Percentiles rank a stretch among this genome's conserved stretches.
Conservation (phyloP, 2,113 vertebrate species). For the Chaenogobius annularis region DNA sequence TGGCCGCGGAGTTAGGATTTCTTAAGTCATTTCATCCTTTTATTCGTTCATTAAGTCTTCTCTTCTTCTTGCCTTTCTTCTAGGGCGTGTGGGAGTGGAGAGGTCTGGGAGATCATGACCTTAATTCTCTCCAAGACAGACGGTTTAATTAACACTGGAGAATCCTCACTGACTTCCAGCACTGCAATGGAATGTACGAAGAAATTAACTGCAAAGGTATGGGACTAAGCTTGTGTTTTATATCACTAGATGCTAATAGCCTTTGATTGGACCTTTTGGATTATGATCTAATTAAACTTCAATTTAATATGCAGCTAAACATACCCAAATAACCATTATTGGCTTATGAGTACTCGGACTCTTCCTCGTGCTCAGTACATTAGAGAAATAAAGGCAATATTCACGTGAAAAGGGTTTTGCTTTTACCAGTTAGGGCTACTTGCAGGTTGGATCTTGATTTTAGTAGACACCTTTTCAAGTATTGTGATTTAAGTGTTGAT, state of each 20-base stretch:
- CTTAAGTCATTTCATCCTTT: conserved; percentile 76
- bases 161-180: conserved; percentile 56
- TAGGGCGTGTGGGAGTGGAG: conserved; percentile 62
- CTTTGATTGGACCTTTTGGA: conserved; percentile 34
- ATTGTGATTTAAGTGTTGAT: too few relatives aligned
- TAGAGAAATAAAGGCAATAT: neutral
- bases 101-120: conserved; percentile 74
- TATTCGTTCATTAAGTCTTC: conserved; percentile 71
- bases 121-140: conserved; percentile 72
- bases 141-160: conserved; percentile 70
- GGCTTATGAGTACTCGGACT: neutral
- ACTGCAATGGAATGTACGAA: conserved; percentile 39
- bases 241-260: conserved; percentile 54
- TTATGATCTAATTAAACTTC: conserved; percentile 43
- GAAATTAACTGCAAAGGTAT: conserved; percentile 63
- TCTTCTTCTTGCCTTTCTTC: conserved; percentile 65
- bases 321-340: conserved; percentile 5
- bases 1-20: conserved; percentile 69
- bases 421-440: neutral
- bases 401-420: neutral
- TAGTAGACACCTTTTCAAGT: neutral
- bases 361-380: neutral
- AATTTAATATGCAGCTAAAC: conserved; percentile 28
- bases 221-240: conserved; percentile 45
- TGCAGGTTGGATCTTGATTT: neutral